Evolutionary conservation across 2,113 vertebrate species (phyloP).

Genomic region (Bombycilla garrulus): DNA sequence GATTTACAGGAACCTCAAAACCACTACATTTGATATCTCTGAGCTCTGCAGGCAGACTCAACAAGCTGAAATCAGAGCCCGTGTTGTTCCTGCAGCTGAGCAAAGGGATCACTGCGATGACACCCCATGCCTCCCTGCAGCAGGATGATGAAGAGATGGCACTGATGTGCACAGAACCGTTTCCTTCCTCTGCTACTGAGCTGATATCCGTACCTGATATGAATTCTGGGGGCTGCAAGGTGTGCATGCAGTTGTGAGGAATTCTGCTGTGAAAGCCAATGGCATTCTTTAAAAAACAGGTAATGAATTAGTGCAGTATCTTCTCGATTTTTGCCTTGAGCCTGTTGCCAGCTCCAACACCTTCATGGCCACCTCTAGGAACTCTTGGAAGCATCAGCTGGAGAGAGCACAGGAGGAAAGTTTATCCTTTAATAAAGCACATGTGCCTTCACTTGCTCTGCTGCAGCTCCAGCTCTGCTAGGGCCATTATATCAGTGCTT

Average conservation of each 20-base stretch:
- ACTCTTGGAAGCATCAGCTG: background rate
- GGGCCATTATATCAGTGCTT: background rate
- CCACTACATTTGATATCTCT: accelerated
- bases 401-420: background rate
- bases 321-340: background rate
- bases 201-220: background rate
- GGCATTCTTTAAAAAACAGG: background rate
- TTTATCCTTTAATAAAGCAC: background rate
- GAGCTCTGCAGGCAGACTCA: background rate
- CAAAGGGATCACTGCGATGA: background rate
- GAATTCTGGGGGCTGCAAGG: background rate
- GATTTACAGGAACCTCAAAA: background rate
- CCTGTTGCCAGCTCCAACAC: background rate
- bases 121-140: background rate
- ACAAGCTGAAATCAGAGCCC: background rate
- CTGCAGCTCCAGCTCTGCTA: background rate
- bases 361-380: background rate
- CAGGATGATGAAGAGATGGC: background rate
- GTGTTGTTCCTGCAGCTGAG: background rate
- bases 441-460: accelerated
- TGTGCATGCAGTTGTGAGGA: background rate
- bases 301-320: background rate
- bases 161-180: background rate
- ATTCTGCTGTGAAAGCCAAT: background rate
- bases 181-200: background rate